Base-by-base conservation (phyloP, 2,113 vertebrate species). In the Poecilia latipinna region DNA sequence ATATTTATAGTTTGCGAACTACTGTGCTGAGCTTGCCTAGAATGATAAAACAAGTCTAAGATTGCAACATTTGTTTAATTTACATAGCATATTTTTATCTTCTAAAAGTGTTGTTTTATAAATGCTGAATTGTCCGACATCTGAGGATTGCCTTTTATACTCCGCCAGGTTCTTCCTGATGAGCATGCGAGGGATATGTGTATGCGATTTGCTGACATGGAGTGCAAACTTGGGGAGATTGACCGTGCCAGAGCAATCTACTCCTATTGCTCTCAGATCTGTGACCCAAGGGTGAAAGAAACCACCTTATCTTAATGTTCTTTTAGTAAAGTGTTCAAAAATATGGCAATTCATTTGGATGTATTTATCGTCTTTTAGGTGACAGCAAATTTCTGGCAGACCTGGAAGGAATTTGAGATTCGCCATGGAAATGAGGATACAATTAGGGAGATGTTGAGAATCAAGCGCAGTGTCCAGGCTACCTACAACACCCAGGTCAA, bases 401-500 rank as follows among this genome's bases (percentile, higher is more conserved):
- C 95, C 0, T 98, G 97, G 97, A 97, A 98, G 84, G 97, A 97
- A 83, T 98, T 98, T 69, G 97, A 98, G 94, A 95, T 98, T 35
- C 95, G 96, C 1, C 97, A 98, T 1, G 97, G 97, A 29, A 98
- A 98, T 0, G 97, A 98, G 77, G 97, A 98, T 90, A 98, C 97
- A 0, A 96, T 98, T 73, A 89, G 96, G 42, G 97, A 98, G 91
- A 96, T 98, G 97, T 89, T 98, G 72, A 93, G 97, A 26, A 96
- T 98, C 73, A 97, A 97, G 74, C 96, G 97, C 31, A 98, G 97
- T 0, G 96, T 98, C 31, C 97, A 98, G 89, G 97, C 97, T 66
- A 98, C 97, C 0, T 98, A 98, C 91, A 98, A 98, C 90, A 98
- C 97, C 0, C 97, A 98, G 89, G 97, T 98, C 92, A 98, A 98